Evolutionary conservation across 2,888 invertebrate genomes (phyloP), one percentile per base, ranked within the genome.

Genomic region (Andrena dorsata): DNA sequence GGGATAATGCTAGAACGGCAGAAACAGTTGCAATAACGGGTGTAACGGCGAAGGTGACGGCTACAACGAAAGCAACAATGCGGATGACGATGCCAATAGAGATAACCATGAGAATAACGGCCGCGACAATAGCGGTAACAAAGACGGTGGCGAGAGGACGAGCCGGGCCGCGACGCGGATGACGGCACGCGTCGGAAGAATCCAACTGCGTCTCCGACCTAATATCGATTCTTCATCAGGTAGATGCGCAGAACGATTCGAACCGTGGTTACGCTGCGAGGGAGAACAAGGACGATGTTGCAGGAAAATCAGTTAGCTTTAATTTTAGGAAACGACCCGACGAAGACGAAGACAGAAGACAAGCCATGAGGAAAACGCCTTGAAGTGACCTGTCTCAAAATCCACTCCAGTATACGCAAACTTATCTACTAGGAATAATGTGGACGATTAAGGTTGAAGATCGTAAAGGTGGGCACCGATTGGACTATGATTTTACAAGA

Each of bases 331-430:
- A 16, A 16, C 16, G 41, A 41, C 13, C 13, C 3, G 1, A 4
- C 16, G 41, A 41, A 16, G 16, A 41, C 5, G 41, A 41, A 16
- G 16, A 16, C 16, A 56, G 10, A 56, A 10, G 3, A 4, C 8
- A 8, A 20, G 53, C 20, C 53, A 0, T 5, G 23, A 56, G 23
- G 20, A 10, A 53, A 23, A 23, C 10, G 56, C 26, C 13, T 56
- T 26, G 10, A 49, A 66, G 58, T 65, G 69, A 76, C 28, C 64
- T 49, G 58, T 47, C 58, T 16, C 16, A 23, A 64, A 76, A 80
- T 80, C 76, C 47, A 69, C 41, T 68, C 63, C 70, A 16, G 41
- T 53, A 63, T 63, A 61, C 65, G 64, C 61, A 76, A 75, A 69
- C 69, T 68, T 53, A 68, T 60, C 60, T 35, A 35, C 35, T 35